Conservation (phyloP, 2,113 vertebrate genomes). For the Urocolius indicus region DNA sequence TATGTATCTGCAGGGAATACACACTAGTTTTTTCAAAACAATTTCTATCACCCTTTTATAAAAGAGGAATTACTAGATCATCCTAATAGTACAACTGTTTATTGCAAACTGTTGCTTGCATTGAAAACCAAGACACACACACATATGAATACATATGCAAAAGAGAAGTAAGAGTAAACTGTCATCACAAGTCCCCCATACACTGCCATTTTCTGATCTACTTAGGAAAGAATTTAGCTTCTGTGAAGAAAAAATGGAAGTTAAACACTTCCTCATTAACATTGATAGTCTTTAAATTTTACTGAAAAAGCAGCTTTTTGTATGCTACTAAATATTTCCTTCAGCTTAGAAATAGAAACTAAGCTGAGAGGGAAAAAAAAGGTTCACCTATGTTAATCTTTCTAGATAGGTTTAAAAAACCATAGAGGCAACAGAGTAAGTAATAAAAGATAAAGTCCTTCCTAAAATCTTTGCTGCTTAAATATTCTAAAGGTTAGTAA, state of each 20-base stretch:
- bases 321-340: not conserved
- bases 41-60: not conserved
- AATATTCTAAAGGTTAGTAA: not conserved
- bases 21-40: not conserved
- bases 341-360: not conserved
- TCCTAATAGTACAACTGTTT: not conserved
- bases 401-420: not conserved
- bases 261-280: not conserved
- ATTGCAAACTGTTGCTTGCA: not conserved
- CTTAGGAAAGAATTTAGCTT: not conserved
- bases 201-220: not conserved
- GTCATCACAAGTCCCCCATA: not conserved
- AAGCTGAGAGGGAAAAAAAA: not conserved
- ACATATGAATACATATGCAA: not conserved
- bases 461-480: not conserved
- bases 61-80: not conserved
- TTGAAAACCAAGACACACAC: not conserved
- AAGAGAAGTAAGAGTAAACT: not conserved
- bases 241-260: not conserved
- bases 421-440: not conserved
- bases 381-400: not conserved
- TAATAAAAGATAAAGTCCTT: not conserved
- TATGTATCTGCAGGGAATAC: not conserved
- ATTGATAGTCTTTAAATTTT: not conserved
- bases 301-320: not conserved